Conservation (phyloP, 1,140 invertebrate species). For the Idris sp. region DNA sequence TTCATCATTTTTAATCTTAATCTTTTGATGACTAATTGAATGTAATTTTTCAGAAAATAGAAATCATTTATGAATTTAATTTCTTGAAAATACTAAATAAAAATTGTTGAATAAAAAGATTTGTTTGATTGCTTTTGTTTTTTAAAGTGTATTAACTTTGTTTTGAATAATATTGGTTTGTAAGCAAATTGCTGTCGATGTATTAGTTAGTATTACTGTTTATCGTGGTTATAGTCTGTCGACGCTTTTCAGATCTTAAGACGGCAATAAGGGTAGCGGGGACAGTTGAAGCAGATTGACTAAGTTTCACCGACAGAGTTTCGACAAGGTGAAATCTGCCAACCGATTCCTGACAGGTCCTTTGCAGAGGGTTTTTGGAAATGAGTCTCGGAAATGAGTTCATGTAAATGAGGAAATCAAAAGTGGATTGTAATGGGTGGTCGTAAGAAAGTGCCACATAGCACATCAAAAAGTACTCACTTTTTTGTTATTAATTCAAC, state of each 20-base stretch:
- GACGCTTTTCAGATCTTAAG: conserved; percentile 67
- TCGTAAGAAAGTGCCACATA: conserved; percentile 6
- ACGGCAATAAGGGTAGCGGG: conserved; percentile 63
- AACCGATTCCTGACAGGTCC: conserved; percentile 65
- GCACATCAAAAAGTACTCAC: neutral
- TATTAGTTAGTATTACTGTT: conserved; percentile 53
- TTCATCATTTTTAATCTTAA: too few species aligned
- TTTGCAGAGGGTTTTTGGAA: conserved; percentile 62
- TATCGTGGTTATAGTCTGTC: conserved; percentile 66
- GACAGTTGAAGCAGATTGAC: conserved; percentile 72
- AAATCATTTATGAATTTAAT: too few species aligned
- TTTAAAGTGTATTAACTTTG: too few species aligned
- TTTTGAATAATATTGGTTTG: too few species aligned
- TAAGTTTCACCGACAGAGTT: conserved; percentile 71
- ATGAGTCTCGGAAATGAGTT: conserved; percentile 61
- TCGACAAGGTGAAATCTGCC: conserved; percentile 72
- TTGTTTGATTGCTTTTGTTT: too few species aligned
- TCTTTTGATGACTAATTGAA: too few species aligned
- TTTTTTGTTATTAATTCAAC: too few species aligned
- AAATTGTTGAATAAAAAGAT: too few species aligned
- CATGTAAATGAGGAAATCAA: conserved; percentile 59
- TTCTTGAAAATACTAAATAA: too few species aligned
- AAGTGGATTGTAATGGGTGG: conserved; percentile 39
- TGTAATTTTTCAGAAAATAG: too few species aligned
- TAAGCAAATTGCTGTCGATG: too few species aligned